Evolutionary conservation across 2,888 invertebrate genomes (phyloP), one percentile per base, ranked within the genome.

Genomic region (Harmothoe impar): DNA sequence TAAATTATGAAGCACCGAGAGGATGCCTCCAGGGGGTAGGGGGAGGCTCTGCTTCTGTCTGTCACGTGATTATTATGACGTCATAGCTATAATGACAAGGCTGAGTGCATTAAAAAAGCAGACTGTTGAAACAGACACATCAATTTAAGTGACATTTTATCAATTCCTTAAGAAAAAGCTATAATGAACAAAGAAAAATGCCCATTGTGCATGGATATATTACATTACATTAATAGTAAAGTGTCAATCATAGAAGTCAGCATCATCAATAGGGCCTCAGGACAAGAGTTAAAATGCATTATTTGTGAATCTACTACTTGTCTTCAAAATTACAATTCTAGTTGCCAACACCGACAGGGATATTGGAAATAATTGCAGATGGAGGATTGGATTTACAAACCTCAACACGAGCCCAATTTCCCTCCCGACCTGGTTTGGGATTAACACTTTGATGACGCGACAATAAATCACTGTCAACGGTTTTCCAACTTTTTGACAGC

Each of bases 1-100:
- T 62, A 62, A 62, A 62, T 62, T 62, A 62, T 62, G 62, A 62
- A 62, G 20, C 62, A 62, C 62, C 15, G n/a, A n/a, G 62, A 62
- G 1, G 62, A 62, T 62, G 62, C 23, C 62, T 62, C 23, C 62
- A 62, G 62, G 62, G 62, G 23, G 15, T n/a, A 10, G 10, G 20
- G 62, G 20, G 62, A 62, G 0, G 20, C 15, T 62, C 20, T n/a
- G n/a, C 3, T n/a, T 3, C 20, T n/a, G 20, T 1, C 62, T 62
- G 62, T 62, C 62, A 62, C 62, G 62, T 62, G 23, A 62, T 62
- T 62, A 62, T 62, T 62, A 62, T 62, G 62, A 62, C 62, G 62
- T 62, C 62, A 62, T n/a, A 62, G 62, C n/a, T 62, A n/a, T 62
- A 62, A 62, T 62, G 23, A 62, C 62, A 62, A 62, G 62, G 62